These are phyloP conservation scores for Neodontobutis hainanensis DNA, from an alignment of 2,113 vertebrate species.

Conservation along the genomic window DNA sequence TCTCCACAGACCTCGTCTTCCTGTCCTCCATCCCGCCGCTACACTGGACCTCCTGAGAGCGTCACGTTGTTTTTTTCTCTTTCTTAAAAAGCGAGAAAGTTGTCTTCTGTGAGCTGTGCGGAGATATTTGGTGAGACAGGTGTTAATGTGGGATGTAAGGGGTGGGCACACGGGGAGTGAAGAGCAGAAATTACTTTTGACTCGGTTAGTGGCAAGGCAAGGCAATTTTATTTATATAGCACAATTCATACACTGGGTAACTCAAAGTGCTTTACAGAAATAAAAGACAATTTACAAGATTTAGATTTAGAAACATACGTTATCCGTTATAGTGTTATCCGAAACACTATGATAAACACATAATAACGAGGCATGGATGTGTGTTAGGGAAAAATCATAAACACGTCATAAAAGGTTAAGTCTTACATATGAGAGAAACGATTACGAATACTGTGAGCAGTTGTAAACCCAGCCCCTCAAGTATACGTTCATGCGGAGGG, in stretches of 20 bases:
- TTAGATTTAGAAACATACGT: too few relatives aligned
- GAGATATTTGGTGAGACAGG: constrained; percentile 53
- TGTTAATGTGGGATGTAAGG: constrained; percentile 23
- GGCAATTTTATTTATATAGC: too few relatives aligned
- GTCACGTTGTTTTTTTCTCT: constrained; percentile 22
- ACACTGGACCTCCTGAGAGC: constrained; percentile 38
- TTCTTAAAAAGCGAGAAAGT: constrained; percentile 25
- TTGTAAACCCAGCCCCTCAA: neutral
- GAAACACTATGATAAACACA: constrained; percentile 47
- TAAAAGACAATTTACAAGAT: too few relatives aligned
- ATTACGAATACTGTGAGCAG: neutral
- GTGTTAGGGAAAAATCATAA: neutral
- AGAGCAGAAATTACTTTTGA: constrained; percentile 37
- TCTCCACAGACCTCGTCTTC: constrained; percentile 26
- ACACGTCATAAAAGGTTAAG: neutral
- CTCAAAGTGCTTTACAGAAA: too few relatives aligned
- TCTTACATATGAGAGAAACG: neutral
- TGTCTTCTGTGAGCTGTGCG: constrained; percentile 22
- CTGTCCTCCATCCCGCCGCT: too few relatives aligned
- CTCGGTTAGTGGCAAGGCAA: too few relatives aligned
- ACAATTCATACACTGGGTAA: too few relatives aligned
- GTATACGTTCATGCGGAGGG: too few relatives aligned
- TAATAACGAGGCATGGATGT: constrained; percentile 29
- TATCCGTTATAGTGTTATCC: constrained; percentile 49
- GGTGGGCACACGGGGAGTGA: neutral